Evolutionary conservation across 2,113 vertebrate genomes (phyloP), one percentile per base, ranked within the genome.

Genomic region (Pseudorectes ferrugineus): DNA sequence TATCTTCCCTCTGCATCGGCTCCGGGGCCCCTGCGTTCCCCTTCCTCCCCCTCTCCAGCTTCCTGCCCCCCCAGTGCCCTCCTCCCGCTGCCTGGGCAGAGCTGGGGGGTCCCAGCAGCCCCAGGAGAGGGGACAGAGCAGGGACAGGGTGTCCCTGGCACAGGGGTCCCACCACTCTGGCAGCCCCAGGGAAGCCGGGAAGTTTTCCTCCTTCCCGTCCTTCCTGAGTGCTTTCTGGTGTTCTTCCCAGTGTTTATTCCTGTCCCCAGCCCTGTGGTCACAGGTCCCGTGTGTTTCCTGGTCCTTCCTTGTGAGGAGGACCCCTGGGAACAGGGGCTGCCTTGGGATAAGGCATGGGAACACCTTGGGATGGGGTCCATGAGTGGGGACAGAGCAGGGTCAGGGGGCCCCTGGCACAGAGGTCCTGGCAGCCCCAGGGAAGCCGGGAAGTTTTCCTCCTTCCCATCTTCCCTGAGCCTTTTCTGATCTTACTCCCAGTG

Each of bases 161-260:
- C 28, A 4, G 16, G 51, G 21, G 5, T 74, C 23, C 6, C 0
- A 0, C 9, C 58, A 12, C 28, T 21, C 29, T 43, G 59, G 25
- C 68, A 63, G 45, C 16, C 10, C 42, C 0, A 0, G 43, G 4
- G 23, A 13, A 63, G 5, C 36, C 12, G 6, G 35, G 24, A 52
- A 72, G 31, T 72, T 58, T 79, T 43, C 14, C 18, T 49, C 36
- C 52, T 67, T 73, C 87, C 31, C 21, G 11, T 42, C 54, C 68
- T 76, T 55, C 36, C 42, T 14, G n/a, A 46, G 26, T 0, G 0
- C 20, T 51, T 54, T 25, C 35, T 46, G 52, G 2, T 52, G 26
- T 18, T 59, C 24, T 61, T 59, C 75, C 85, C 12, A 0, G 16
- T 36, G 52, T 28, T 88, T 68, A 2, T 71, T 59, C 75, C 85